Percentiles rank a stretch among this genome's conserved stretches.
Conservation (phyloP, 2,113 vertebrate species). For the Aphelocoma coerulescens region DNA sequence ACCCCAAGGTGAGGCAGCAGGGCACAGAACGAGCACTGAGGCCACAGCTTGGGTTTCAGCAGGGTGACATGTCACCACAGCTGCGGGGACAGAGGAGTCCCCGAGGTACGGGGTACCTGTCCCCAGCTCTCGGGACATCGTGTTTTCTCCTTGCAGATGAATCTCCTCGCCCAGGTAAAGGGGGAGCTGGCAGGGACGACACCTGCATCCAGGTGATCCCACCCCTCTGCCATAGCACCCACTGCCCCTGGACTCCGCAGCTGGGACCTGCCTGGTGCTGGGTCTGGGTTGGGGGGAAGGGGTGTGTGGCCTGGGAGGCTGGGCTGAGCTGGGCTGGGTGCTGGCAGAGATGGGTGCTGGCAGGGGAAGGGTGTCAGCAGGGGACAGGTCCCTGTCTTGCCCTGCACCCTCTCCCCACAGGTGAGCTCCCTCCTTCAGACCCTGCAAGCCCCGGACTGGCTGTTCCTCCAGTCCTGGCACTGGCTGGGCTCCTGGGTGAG, state of each 20-base stretch:
- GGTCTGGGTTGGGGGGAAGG: accelerated
- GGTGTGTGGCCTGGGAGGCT: neutral
- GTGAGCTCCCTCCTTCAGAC: neutral
- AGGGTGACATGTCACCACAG: neutral
- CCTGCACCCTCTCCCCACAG: neutral
- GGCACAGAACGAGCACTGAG: accelerated
- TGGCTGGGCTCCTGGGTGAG: conserved; percentile 31
- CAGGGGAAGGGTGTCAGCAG: neutral
- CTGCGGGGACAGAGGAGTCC: neutral
- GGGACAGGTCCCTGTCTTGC: accelerated
- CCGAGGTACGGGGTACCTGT: accelerated
- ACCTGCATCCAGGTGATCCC: neutral
- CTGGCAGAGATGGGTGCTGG: neutral
- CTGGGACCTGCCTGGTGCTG: neutral
- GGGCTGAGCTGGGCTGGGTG: too few relatives aligned
- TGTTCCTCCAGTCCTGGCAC: neutral
- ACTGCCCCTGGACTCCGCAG: accelerated
- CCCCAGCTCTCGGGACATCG: neutral
- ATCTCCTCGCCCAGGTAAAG: neutral
- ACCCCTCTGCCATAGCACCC: neutral
- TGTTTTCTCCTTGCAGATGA: conserved; percentile 28
- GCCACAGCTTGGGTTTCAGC: neutral
- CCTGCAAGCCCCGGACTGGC: neutral
- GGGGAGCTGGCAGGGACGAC: neutral
- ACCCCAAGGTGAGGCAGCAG: neutral